Evolutionary conservation across 92 coral and sea anemone genomes (phyloP).

Genomic region (Zoanthus gigantus): DNA sequence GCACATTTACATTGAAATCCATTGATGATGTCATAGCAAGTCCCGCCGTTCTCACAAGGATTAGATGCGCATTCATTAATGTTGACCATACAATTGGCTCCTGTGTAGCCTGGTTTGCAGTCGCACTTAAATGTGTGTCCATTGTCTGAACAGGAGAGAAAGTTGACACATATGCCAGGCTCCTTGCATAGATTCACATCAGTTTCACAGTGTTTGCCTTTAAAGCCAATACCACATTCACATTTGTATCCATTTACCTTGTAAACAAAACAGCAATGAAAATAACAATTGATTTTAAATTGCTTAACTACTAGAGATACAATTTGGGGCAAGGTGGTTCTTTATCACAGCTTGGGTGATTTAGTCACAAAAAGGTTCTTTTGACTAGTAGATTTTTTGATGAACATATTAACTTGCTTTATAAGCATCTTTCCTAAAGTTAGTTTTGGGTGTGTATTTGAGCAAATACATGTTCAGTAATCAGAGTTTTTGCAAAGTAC

Average conservation of each 20-base stretch:
- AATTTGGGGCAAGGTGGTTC: too few relatives aligned
- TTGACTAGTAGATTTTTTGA: too few relatives aligned
- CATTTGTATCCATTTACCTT: constrained; percentile 80
- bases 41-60: constrained; percentile 96
- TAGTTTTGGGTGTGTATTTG: too few relatives aligned
- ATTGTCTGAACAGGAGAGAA: constrained; percentile 79
- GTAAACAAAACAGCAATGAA: not conserved
- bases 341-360: too few relatives aligned
- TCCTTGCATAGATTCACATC: constrained; percentile 92
- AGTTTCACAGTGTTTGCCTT: constrained; percentile 82
- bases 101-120: constrained; percentile 91
- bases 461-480: too few relatives aligned
- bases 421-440: too few relatives aligned
- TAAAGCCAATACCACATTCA: constrained; percentile 91
- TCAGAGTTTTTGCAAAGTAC: too few relatives aligned
- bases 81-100: constrained; percentile 93
- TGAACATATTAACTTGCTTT: too few relatives aligned
- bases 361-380: too few relatives aligned
- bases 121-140: constrained; percentile 86
- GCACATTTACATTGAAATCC: constrained; percentile 81
- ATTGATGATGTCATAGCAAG: constrained; percentile 83
- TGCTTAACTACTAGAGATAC: too few relatives aligned
- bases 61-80: constrained; percentile 86
- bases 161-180: constrained; percentile 79
- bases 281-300: too few relatives aligned